Conservation (phyloP, 1,140 invertebrate genomes). For the Limonius californicus region DNA sequence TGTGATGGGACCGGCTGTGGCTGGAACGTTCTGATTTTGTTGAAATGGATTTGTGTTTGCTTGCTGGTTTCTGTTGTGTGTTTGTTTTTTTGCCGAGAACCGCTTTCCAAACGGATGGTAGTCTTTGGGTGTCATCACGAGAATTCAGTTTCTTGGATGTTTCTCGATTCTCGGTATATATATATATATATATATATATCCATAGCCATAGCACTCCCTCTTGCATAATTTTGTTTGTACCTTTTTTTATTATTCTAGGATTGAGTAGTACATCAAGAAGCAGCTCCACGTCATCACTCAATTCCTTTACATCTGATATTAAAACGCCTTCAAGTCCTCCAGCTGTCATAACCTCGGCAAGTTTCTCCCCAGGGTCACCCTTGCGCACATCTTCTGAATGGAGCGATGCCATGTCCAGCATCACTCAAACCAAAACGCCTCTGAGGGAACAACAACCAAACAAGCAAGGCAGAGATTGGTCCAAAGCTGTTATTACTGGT, state of each 20-base stretch:
- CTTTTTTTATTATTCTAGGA: slow-evolving; percentile 21
- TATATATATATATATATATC: no score
- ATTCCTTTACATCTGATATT: slow-evolving; percentile 50
- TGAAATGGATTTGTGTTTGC: no score
- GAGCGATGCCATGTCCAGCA: slow-evolving; percentile 7
- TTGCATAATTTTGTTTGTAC: background rate
- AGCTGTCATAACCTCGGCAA: slow-evolving; percentile 24
- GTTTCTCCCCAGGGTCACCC: slow-evolving; percentile 24
- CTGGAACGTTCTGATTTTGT: no score
- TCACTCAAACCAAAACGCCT: slow-evolving; percentile 30
- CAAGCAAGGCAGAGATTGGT: slow-evolving; percentile 38
- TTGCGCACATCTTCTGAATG: slow-evolving; percentile 31
- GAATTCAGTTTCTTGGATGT: no score
- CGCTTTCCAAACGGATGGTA: no score
- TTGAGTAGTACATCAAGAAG: slow-evolving; percentile 49
- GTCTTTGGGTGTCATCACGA: no score
- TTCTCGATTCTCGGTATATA: no score
- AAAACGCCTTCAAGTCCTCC: slow-evolving; percentile 40
- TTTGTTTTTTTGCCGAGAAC: no score
- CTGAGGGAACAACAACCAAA: slow-evolving; percentile 45
- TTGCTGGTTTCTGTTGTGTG: no score
- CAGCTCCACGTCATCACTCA: slow-evolving; percentile 56
- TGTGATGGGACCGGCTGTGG: no score
- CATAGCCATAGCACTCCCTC: no score
- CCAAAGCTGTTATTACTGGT: slow-evolving; percentile 37